Base-by-base conservation (phyloP, 2,113 vertebrate genomes). In the Balaeniceps rex region DNA sequence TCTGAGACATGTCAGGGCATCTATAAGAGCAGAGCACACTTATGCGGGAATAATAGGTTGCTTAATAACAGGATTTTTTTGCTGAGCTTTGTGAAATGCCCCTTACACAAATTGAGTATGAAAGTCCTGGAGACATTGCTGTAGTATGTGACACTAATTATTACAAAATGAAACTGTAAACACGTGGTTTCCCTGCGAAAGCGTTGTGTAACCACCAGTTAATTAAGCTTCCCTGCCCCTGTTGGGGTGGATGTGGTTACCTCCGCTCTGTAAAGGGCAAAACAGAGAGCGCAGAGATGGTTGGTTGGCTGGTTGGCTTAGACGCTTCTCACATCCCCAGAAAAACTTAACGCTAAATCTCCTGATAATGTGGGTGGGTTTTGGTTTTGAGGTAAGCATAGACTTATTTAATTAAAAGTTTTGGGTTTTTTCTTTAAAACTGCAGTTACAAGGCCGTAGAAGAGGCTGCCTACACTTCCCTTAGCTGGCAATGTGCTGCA, bases 41-140 rank as follows among this genome's bases (percentile, higher is more conserved):
- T 58, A 68, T 0, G 11, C 86, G 70, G 72, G 72, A 81, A 75
- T 89, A 91, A 82, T 4, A 78, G 6, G 28, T 79, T 95, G 87
- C 87, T 91, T 94, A 93, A 96, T 84, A 94, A 72, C 61, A 51
- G 15, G 47, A 66, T 13, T 51, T 65, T 88, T 94, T 80, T 87
- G 64, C 94, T 96, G 95, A 96, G 83, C 85, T 95, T 80, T 65
- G 44, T 94, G 69, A 94, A 96, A 84, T 87, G 52, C 29, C 72
- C 83, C 49, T 91, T 55, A 40, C 66, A 81, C 40, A 71, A 79
- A 58, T 17, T 49, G 57, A 2, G 15, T 75, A 52, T 94, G 92
- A 87, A 92, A 86, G 61, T 88, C 38, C 42, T 74, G 80, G 72
- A 87, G 83, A 92, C 34, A 34, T 12, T 90, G 52, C 36, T 57